These are phyloP conservation scores for Orgyia antiqua DNA, from an alignment of 2,888 invertebrate genomes.

Conservation along the genomic window DNA sequence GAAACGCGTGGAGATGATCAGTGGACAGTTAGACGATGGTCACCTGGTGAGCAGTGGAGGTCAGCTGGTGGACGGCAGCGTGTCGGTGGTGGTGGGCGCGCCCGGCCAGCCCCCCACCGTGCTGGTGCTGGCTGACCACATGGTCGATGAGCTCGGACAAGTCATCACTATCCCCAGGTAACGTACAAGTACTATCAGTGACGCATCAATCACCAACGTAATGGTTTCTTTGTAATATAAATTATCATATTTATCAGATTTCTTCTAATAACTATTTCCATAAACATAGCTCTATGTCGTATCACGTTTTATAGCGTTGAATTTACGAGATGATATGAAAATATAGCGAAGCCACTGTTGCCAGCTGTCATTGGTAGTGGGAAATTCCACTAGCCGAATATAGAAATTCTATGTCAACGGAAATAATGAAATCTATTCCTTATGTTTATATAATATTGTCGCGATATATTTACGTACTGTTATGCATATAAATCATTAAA, in stretches of 20 bases:
- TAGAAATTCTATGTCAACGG: constrained; percentile 21
- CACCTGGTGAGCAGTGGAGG: constrained; percentile 73
- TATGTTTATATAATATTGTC: constrained; percentile 10
- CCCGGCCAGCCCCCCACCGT: constrained; percentile 79
- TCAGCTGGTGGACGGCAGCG: constrained; percentile 72
- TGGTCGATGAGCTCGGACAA: constrained; percentile 83
- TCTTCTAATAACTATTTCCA: constrained; percentile 25
- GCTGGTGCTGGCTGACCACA: constrained; percentile 84
- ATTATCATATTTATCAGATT: constrained; percentile 18
- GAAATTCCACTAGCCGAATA: constrained; percentile 43
- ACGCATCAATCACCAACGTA: background rate
- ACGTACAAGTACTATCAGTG: background rate
- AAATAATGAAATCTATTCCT: constrained; percentile 15
- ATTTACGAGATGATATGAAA: constrained; percentile 44
- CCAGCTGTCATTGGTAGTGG: constrained; percentile 45
- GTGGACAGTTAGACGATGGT: constrained; percentile 80
- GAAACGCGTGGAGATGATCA: constrained; percentile 88
- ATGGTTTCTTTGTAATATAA: constrained; percentile 1
- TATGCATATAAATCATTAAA: too few species aligned
- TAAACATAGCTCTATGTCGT: constrained; percentile 28
- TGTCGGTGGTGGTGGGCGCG: constrained; percentile 70
- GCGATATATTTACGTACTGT: constrained; percentile 1
- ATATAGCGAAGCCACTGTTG: constrained; percentile 39
- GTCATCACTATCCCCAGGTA: constrained; percentile 81
- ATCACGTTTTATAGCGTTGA: constrained; percentile 42